A percentile compares a stretch with the other conserved stretches of the same genome.
phyloP scores from a whole-genome alignment of 2,797 vertebrate species.

The Sebastes variabilis region DNA sequence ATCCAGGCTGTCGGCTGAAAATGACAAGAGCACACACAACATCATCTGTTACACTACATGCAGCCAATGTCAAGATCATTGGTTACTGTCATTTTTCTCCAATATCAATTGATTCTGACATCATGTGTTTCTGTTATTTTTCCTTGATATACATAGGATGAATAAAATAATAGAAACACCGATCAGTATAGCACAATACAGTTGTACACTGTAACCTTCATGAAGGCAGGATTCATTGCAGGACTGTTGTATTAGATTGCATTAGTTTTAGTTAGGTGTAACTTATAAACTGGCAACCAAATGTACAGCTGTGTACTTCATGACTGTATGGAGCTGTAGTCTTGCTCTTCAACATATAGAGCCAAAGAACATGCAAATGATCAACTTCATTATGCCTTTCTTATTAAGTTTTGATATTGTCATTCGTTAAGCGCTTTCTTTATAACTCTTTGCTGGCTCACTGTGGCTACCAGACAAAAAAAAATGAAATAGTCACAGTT shows the following conservation, averaged over 20 bases:
- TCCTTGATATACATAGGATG: background rate
- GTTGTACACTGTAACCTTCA: background rate
- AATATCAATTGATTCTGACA: background rate
- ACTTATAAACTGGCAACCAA: background rate
- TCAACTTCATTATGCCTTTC: background rate
- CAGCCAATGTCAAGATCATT: background rate
- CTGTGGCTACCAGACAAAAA: background rate
- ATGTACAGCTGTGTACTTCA: background rate
- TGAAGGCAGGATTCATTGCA: background rate
- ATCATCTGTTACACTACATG: background rate
- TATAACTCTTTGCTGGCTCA: no score
- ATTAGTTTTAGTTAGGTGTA: background rate
- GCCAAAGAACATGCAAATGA: background rate
- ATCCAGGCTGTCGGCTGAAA: conserved; percentile 63
- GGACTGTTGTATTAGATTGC: background rate
- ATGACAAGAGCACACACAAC: conserved; percentile 10
- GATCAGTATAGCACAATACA: background rate
- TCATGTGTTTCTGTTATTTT: background rate
- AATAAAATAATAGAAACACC: background rate
- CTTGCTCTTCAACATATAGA: background rate
- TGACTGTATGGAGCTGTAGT: background rate
- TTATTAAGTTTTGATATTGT: no score
- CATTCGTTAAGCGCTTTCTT: no score
- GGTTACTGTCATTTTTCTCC: background rate
- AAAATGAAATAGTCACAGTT: background rate